A percentile compares a stretch with the other conserved stretches of the same genome.
These are phyloP conservation scores for Neoaliturus tenellus DNA, from an alignment of 2,888 invertebrate species.

Conservation along the genomic window DNA sequence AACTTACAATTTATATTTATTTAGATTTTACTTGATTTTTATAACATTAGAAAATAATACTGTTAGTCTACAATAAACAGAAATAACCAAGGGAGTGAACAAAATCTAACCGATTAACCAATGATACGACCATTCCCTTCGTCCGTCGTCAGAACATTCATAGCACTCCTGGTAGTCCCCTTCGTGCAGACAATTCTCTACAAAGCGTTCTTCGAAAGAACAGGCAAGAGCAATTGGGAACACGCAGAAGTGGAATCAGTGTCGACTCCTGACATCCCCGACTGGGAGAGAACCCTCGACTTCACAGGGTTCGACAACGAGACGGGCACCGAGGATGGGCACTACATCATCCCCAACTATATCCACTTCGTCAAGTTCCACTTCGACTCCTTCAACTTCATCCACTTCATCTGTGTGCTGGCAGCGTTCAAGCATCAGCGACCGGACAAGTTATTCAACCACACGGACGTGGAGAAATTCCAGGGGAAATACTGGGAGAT, in stretches of 20 bases:
- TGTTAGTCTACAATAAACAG: too few species aligned
- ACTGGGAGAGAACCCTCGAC: constrained; percentile 48
- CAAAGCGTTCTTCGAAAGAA: not conserved
- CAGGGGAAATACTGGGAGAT: constrained; percentile 65
- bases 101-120: too few species aligned
- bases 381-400: constrained; percentile 61
- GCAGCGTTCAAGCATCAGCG: constrained; percentile 67
- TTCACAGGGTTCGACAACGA: constrained; percentile 65
- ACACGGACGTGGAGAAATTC: constrained; percentile 66
- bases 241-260: not conserved
- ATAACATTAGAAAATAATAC: too few species aligned
- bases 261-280: not conserved
- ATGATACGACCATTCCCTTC: constrained; percentile 1
- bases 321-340: constrained; percentile 63
- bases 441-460: constrained; percentile 68
- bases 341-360: constrained; percentile 68
- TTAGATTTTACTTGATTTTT: too few species aligned
- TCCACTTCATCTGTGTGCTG: constrained; percentile 64
- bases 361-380: constrained; percentile 69
- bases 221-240: not conserved
- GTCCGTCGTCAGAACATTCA: not conserved
- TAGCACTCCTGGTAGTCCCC: not conserved
- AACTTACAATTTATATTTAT: too few species aligned
- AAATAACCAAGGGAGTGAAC: too few species aligned
- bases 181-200: not conserved